These are phyloP conservation scores for Latrodectus elegans DNA, from an alignment of 2,888 invertebrate species.

Conservation along the genomic window DNA sequence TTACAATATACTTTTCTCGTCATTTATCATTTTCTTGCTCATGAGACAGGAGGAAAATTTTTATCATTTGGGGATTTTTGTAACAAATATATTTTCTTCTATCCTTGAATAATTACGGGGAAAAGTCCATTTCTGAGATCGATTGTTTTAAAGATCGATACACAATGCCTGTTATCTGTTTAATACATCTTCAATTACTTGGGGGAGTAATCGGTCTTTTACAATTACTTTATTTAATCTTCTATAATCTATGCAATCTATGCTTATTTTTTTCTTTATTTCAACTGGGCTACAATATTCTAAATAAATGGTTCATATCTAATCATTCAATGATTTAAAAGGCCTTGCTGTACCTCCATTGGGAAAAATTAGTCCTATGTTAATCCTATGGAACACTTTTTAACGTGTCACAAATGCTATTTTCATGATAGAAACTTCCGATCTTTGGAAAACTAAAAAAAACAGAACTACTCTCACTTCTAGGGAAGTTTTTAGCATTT, in stretches of 20 bases:
- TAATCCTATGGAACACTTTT: too few species aligned
- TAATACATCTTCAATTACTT: constrained; percentile 15
- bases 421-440: too few species aligned
- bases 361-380: too few species aligned
- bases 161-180: constrained; percentile 11
- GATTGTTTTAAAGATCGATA: too few species aligned
- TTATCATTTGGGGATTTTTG: not conserved
- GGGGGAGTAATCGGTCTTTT: constrained; percentile 18
- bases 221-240: constrained; percentile 17
- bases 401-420: too few species aligned
- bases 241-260: constrained; percentile 21
- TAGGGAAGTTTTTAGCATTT: too few species aligned
- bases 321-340: too few species aligned
- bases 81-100: constrained; percentile 4
- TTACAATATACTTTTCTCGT: constrained; percentile 8
- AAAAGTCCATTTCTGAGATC: constrained; percentile 40
- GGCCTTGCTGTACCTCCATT: too few species aligned
- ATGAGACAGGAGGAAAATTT: not conserved
- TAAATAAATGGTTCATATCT: not conserved
- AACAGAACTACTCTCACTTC: too few species aligned
- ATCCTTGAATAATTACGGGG: not conserved
- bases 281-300: constrained; percentile 20
- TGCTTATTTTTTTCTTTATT: constrained; percentile 19
- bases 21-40: not conserved
- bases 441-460: too few species aligned